Evolutionary conservation across 2,888 invertebrate species (phyloP).

Genomic region (Stictocephala bisonia): DNA sequence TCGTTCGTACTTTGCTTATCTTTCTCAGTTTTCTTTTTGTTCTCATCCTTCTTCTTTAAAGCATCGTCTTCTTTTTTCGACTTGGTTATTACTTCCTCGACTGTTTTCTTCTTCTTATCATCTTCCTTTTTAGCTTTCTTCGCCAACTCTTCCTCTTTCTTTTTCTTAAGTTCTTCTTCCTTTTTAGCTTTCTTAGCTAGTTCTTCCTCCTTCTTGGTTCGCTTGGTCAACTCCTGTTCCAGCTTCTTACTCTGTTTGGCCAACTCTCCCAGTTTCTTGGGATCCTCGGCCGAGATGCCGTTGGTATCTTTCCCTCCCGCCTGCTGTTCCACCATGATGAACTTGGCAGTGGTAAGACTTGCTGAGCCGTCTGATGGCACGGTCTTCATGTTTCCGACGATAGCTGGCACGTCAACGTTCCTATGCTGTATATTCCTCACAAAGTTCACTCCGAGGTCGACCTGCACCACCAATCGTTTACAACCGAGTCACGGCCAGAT

Average conservation of each 20-base stretch:
- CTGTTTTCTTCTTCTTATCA: neutral
- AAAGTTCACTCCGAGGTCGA: slow-evolving; percentile 33
- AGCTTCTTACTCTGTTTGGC: slow-evolving; percentile 28
- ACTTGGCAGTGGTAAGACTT: slow-evolving; percentile 39
- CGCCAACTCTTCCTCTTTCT: slow-evolving; percentile 38
- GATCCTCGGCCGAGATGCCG: slow-evolving; percentile 18
- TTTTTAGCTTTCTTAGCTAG: slow-evolving; percentile 3
- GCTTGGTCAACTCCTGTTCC: slow-evolving; percentile 17
- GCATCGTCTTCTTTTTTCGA: slow-evolving; percentile 24
- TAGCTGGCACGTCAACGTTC: neutral
- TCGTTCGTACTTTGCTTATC: slow-evolving; percentile 26
- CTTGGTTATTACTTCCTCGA: neutral
- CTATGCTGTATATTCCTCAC: slow-evolving; percentile 27
- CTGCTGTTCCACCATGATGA: slow-evolving; percentile 44
- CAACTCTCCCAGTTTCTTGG: slow-evolving; percentile 22
- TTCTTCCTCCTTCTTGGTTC: slow-evolving; percentile 31
- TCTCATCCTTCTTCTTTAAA: neutral
- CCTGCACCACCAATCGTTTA: slow-evolving; percentile 5
- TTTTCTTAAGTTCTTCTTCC: slow-evolving; percentile 24
- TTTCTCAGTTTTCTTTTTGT: slow-evolving; percentile 14
- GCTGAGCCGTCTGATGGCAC: slow-evolving; percentile 31
- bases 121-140: slow-evolving; percentile 11
- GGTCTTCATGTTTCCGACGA: slow-evolving; percentile 39
- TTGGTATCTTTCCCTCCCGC: slow-evolving; percentile 3
- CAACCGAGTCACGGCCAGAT: no score